Conservation (phyloP, 23 tunicate genomes). For the Diplosoma virens region DNA sequence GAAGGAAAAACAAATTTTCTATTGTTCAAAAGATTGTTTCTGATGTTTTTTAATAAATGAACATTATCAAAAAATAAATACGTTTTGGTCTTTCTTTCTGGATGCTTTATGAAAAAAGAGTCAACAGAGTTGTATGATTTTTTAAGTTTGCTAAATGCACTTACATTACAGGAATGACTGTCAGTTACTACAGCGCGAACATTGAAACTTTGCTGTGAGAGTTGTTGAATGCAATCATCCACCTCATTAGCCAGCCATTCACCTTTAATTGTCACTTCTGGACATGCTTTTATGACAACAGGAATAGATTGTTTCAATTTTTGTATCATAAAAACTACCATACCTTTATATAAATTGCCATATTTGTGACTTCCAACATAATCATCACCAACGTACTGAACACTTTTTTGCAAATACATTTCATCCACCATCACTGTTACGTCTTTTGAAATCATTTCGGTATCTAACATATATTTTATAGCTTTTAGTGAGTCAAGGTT, state of each 20-base stretch:
- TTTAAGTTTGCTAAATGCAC: background rate
- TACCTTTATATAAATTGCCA: conserved; percentile 1
- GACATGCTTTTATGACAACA: conserved; percentile 8
- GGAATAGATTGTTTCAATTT: conserved; percentile 7
- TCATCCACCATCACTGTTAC: conserved; percentile 18
- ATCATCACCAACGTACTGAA: background rate
- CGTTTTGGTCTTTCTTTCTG: background rate
- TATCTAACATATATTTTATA: no score
- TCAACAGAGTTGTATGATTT: background rate
- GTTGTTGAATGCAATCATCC: background rate
- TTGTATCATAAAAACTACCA: conserved; percentile 24
- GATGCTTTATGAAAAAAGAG: background rate
- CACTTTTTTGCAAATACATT: conserved; percentile 23
- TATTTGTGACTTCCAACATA: conserved; percentile 10
- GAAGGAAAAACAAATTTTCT: conserved; percentile 15
- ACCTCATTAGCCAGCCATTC: conserved; percentile 22
- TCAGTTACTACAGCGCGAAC: conserved; percentile 21
- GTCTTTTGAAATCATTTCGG: conserved; percentile 4
- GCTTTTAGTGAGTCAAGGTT: conserved; percentile 26
- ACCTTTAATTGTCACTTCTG: conserved; percentile 6
- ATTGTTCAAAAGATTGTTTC: background rate
- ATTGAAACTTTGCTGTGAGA: background rate
- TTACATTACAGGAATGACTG: conserved; percentile 21
- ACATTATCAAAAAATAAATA: background rate
- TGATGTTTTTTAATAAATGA: conserved; percentile 2